Base-by-base conservation (phyloP, 2,113 vertebrate genomes). In the Archilochus colubris region DNA sequence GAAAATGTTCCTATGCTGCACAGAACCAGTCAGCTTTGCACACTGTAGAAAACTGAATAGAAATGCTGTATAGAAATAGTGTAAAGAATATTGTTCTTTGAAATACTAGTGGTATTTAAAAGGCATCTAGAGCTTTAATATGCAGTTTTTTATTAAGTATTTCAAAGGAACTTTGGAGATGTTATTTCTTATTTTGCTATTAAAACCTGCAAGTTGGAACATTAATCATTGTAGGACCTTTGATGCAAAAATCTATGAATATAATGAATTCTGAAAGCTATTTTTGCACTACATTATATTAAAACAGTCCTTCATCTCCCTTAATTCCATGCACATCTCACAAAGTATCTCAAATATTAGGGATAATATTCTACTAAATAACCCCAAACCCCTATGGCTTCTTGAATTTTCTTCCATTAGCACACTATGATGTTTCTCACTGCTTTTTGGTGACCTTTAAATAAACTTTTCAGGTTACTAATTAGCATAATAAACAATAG, bases 141-240 rank as follows among this genome's bases (percentile, higher is more conserved):
- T 58, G 18, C 59, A 55, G 53, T 20, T 46, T 85, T 94, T 94
- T 66, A 91, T 82, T 69, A 88, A 88, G 36, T 53, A 53, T 94
- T 94, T 74, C 94, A 91, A 73, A 95, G 55, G 48, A 62, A 23
- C 33, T 78, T 95, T 7, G 2, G 40, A 57, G 57, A 48, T 59
- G 64, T 94, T 94, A 81, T 89, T 94, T 91, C 77, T 63, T 93
- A 55, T 84, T 95, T 95, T 89, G 87, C 75, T 88, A 79, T 82
- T 91, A 91, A 96, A 93, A 91, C 76, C 86, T 67, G 36, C 12
- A 86, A 76, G 74, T 89, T 66, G 66, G 82, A 95, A 66, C 81
- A 91, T 53, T 67, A 91, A 86, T 86, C 85, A 66, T 91, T 79
- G 10, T 11, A 20, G 30, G 59, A 86, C 63, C 69, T 97, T 89